Evolutionary conservation across 2,113 vertebrate genomes (phyloP), one percentile per base, ranked within the genome.

Genomic region (Mesitornis unicolor): DNA sequence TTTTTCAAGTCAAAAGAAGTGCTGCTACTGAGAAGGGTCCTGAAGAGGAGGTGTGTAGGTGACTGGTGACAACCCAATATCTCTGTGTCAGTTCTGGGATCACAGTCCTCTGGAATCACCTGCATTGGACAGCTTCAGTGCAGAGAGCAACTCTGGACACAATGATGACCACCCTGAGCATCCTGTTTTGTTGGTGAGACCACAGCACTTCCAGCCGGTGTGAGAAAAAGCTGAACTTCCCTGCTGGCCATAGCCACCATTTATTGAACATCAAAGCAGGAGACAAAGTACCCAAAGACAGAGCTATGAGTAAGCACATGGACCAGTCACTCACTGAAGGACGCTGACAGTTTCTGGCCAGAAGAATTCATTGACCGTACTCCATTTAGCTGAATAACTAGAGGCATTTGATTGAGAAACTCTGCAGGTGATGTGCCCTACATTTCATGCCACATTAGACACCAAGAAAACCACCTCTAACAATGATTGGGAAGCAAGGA

Each of bases 381-480:
- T 80, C 70, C 24, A 16, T 86, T 80, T 70, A 63, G 47, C 56
- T 80, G 61, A 43, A 57, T 82, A 93, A 35, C 7, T 51, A 24
- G 40, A 50, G 53, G 16, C 7, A 26, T 57, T 85, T 90, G 51
- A 63, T 43, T 71, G 91, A 94, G 75, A 38, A 57, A 47, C 42
- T 59, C 87, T 88, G 68, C 64, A 93, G 60, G 40, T 86, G 47
- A 75, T 19, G 8, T 71, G 85, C 54, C 64, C 63, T 90, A 80
- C 63, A 36, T 86, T 95, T 90, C 19, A 59, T 31, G 54, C 51
- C 28, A 67, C 7, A 14, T 59, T 90, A 82, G 38, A 48, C 38
- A 33, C 43, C 64, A 51, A 91, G 71, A 77, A 93, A 92, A 48
- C 8, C 29, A 57, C 22, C 29, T 90, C 38, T 81, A 51, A 64